Percentiles rank a stretch among this genome's conserved stretches.
phyloP scores from a whole-genome alignment of 2,888 invertebrate genomes.

The Epistrophe grossulariae region DNA sequence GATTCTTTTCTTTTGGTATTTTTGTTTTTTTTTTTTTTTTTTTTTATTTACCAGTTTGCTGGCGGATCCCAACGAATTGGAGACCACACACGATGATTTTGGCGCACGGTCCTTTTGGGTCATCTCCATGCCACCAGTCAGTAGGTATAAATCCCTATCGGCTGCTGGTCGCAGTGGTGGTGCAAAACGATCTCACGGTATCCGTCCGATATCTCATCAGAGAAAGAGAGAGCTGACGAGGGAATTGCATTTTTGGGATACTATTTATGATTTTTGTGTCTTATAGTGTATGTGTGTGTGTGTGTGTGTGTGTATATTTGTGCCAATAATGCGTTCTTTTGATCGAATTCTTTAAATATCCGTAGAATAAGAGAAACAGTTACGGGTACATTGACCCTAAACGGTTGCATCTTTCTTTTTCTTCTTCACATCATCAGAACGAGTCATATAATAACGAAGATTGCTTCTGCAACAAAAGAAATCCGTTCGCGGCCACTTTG shows the following conservation, averaged over 20 bases:
- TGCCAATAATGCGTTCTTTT: constrained; percentile 5
- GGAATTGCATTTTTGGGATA: constrained; percentile 54
- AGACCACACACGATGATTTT: constrained; percentile 75
- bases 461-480: constrained; percentile 49
- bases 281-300: background rate
- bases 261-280: constrained; percentile 12
- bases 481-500: constrained; percentile 58
- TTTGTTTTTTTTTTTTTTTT: constrained; percentile 26
- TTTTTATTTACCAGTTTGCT: constrained; percentile 38
- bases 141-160: constrained; percentile 5
- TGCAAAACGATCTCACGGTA: constrained; percentile 66
- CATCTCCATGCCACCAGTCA: constrained; percentile 23
- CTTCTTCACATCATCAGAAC: constrained; percentile 4
- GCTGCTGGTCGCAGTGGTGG: constrained; percentile 8
- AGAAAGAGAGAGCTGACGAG: background rate
- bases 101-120: constrained; percentile 71
- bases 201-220: constrained; percentile 25
- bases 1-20: constrained; percentile 17
- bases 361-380: constrained; percentile 35
- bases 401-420: constrained; percentile 25
- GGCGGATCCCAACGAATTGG: constrained; percentile 18
- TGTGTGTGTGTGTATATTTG: constrained; percentile 11
- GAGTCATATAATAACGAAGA: background rate
- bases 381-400: constrained; percentile 23
- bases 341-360: constrained; percentile 46